Base-by-base conservation (phyloP, 1,140 invertebrate species). In the Calliphora vicina region DNA sequence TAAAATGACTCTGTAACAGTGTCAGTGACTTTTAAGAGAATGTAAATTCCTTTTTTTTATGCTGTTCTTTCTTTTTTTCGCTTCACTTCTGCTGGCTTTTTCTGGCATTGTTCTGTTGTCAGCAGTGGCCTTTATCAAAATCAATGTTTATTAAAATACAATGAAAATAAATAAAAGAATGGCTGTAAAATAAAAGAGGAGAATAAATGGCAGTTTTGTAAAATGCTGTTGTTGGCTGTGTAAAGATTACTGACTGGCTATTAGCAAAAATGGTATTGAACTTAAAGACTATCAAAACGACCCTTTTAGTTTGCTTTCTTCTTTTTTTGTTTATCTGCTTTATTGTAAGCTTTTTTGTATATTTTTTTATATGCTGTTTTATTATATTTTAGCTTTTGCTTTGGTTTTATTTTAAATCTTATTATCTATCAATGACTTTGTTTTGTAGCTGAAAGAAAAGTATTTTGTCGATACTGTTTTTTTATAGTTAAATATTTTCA, bases 71-170 rank as follows among this genome's bases (percentile, higher is more conserved):
- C 45, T 13, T 50, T n/a, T 50, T 50, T 50, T 50, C 5, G 13
- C 35, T 35, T 35, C 35, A 35, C 6, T 35, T 35, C 10, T 35
- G 10, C 35, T 35, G 35, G 35, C 35, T 35, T 35, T 35, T 35
- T 35, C 45, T 50, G 17, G 45, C 45, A 50, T 74, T 74, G 35
- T 35, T 35, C 35, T 35, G 35, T 35, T 35, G 35, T 35, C 35
- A 35, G 29, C 29, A 29, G 35, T 35, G 35, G 35, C 35, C 17
- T 73, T 27, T 73, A 73, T 74, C 27, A 29, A 35, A 74, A 74
- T 74, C 72, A 74, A 74, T 74, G 72, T 74, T 74, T 74, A 74
- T 74, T 74, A 74, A 74, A 35, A 74, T 74, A 74, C 72, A 74
- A 74, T 74, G 27, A 35, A 35, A 4, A 35, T 6, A 29, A 74